A percentile compares a stretch with the other conserved stretches of the same genome.
phyloP scores from a whole-genome alignment of 2,888 invertebrate genomes.

The Stegana nigrithorax region DNA sequence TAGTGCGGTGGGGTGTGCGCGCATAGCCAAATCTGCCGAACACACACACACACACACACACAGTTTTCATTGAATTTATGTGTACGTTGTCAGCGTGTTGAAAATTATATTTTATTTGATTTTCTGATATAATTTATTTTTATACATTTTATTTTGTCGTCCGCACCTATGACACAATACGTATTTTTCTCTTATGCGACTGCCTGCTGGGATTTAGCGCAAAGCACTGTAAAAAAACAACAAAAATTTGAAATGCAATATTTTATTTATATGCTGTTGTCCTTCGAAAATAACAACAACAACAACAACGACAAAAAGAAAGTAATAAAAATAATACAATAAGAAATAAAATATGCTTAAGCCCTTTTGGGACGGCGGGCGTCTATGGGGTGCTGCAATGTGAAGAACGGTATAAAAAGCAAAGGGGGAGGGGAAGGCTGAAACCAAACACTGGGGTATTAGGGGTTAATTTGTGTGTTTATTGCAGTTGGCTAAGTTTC shows the following conservation, averaged over 20 bases:
- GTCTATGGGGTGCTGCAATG: not conserved
- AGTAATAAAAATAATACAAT: not conserved
- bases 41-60: too few relatives aligned
- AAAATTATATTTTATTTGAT: conserved; percentile 13
- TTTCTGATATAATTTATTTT: not conserved
- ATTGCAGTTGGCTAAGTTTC: conserved; percentile 57
- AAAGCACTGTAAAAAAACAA: not conserved
- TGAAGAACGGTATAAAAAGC: not conserved
- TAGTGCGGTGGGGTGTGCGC: conserved; percentile 5
- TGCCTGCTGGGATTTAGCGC: conserved; percentile 50
- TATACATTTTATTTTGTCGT: not conserved
- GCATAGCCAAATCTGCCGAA: not conserved
- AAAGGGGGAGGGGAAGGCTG: not conserved
- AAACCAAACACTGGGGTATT: conserved; percentile 38
- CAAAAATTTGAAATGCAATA: conserved; percentile 59
- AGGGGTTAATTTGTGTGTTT: conserved; percentile 60
- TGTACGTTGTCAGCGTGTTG: conserved; percentile 6
- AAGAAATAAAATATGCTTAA: not conserved
- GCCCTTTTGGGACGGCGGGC: not conserved
- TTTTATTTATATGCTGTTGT: conserved; percentile 52
- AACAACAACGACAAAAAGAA: conserved; percentile 8
- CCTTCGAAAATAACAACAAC: conserved; percentile 23
- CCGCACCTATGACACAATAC: not conserved
- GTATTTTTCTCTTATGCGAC: conserved; percentile 5
- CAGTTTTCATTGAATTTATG: conserved; percentile 27